phyloP scores from a whole-genome alignment of 2,113 vertebrate genomes.

The Numida meleagris region DNA sequence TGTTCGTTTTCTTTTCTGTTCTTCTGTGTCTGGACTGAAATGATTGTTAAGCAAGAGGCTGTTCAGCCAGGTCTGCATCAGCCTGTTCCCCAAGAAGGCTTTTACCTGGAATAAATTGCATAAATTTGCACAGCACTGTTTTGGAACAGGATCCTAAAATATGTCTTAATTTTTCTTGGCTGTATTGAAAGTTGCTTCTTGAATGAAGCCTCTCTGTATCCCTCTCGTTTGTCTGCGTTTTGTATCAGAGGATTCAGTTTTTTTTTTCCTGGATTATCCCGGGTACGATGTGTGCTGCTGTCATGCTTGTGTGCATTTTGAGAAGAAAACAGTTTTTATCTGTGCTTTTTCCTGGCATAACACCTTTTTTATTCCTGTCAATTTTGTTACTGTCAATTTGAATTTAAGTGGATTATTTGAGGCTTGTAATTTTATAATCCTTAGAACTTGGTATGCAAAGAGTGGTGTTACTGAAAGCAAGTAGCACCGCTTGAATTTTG shows the following conservation, averaged over 20 bases:
- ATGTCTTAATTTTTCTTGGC: constrained; percentile 44
- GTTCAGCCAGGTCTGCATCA: constrained; percentile 38
- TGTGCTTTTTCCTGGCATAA: not conserved
- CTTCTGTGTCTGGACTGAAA: constrained; percentile 25
- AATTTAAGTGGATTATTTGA: constrained; percentile 41
- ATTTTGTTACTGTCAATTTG: not conserved
- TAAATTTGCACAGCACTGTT: constrained; percentile 52
- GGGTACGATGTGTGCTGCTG: constrained; percentile 23
- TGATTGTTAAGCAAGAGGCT: constrained; percentile 22
- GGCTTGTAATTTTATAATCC: not conserved
- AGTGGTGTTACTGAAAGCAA: not conserved
- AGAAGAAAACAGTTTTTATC: not conserved
- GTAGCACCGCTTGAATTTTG: not conserved
- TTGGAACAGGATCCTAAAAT: constrained; percentile 13
- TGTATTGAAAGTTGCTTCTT: not conserved
- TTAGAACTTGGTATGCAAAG: not conserved
- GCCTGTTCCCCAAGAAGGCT: not conserved
- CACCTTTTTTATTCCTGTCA: not conserved
- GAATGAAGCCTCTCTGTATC: constrained; percentile 24
- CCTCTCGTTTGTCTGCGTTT: not conserved
- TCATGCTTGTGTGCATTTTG: not conserved
- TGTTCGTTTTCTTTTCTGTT: constrained; percentile 30
- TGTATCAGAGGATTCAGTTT: not conserved
- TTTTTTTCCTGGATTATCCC: constrained; percentile 1
- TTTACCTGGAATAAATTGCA: constrained; percentile 50